phyloP scores from a whole-genome alignment of 2,113 vertebrate species.

The Anolis carolinensis region DNA sequence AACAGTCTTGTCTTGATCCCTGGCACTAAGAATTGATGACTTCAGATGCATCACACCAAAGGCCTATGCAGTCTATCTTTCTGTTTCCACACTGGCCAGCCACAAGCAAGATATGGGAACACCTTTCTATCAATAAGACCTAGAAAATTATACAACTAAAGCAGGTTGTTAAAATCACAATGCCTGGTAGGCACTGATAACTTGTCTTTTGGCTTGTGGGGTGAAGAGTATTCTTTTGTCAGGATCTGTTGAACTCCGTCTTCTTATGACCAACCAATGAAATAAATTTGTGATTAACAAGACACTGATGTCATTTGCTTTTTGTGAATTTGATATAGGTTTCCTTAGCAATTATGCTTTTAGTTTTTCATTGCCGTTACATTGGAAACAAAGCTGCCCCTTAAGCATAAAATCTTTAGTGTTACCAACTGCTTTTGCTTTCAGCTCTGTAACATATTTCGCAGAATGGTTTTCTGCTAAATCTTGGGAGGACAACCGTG shows the following conservation, averaged over 20 bases:
- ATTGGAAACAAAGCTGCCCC: no score
- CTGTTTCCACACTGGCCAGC: no score
- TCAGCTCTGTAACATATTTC: background rate
- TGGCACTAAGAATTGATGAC: no score
- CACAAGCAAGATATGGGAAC: no score
- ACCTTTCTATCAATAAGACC: no score
- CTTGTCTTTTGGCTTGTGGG: background rate
- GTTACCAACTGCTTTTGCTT: no score
- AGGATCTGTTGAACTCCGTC: background rate
- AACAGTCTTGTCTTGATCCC: background rate
- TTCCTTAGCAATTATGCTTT: background rate
- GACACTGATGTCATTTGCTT: background rate
- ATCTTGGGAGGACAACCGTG: no score
- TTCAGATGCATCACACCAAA: no score
- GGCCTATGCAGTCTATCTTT: no score
- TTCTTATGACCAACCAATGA: background rate
- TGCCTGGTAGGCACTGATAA: background rate
- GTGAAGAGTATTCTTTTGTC: background rate
- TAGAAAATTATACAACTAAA: background rate
- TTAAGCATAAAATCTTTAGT: no score
- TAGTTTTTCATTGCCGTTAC: background rate
- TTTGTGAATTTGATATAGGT: background rate
- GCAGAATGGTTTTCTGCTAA: background rate
- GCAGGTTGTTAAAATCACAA: background rate
- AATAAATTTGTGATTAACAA: background rate